Conservation (phyloP, 2,888 invertebrate species). For the Drosophila kambysellisi region DNA sequence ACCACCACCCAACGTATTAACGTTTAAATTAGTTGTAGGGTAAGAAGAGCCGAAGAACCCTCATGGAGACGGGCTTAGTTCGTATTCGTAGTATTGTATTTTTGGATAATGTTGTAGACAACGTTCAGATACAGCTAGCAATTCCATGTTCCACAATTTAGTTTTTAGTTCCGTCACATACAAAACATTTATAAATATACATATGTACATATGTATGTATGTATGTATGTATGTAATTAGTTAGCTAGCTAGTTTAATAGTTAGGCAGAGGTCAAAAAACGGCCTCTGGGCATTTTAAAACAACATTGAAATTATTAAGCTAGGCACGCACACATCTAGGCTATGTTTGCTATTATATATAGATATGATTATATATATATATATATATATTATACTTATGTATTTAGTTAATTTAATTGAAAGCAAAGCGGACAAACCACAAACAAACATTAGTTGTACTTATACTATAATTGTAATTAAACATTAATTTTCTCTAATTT, state of each 20-base stretch:
- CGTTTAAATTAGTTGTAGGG: conserved; percentile 59
- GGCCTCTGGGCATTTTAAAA: conserved; percentile 69
- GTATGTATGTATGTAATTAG: conserved; percentile 36
- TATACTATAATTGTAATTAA: conserved; percentile 38
- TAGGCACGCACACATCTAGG: conserved; percentile 56
- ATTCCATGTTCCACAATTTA: conserved; percentile 79
- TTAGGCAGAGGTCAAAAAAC: conserved; percentile 49
- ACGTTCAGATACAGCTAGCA: conserved; percentile 76
- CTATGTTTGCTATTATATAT: conserved; percentile 35
- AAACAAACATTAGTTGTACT: conserved; percentile 53
- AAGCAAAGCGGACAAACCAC: conserved; percentile 72
- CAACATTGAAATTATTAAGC: conserved; percentile 71
- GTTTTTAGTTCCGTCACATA: conserved; percentile 40
- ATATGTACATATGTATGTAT: neutral
- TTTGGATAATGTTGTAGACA: conserved; percentile 65
- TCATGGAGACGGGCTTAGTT: conserved; percentile 42
- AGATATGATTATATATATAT: neutral
- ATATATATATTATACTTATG: conserved; percentile 4
- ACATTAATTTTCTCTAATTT: conserved; percentile 57
- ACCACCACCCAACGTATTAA: conserved; percentile 79
- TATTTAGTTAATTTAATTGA: conserved; percentile 54
- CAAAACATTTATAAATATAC: conserved; percentile 12
- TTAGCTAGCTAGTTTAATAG: conserved; percentile 45
- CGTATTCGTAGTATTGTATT: conserved; percentile 61
- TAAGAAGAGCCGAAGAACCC: conserved; percentile 27